Percentiles rank a stretch among this genome's conserved stretches.
These are phyloP conservation scores for Vulpes lagopus DNA, from an alignment of 2,113 vertebrate species.

Conservation along the genomic window DNA sequence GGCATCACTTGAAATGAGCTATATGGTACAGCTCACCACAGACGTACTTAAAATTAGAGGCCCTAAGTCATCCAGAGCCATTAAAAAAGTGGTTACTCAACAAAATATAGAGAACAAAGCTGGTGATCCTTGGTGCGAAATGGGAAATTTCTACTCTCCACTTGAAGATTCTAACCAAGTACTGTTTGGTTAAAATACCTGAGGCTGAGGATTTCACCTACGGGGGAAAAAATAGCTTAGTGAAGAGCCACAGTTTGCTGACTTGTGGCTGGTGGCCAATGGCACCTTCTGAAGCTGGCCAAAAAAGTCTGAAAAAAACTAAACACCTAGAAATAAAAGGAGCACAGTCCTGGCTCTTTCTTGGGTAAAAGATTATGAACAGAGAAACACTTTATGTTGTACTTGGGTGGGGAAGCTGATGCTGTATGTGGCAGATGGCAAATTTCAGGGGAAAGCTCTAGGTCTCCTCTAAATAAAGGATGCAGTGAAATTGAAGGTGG, in stretches of 20 bases:
- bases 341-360: neutral
- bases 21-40: neutral
- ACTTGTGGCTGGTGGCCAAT: neutral
- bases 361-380: neutral
- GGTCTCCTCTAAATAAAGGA: neutral
- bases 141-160: conserved; percentile 22
- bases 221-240: neutral
- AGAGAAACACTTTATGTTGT: neutral
- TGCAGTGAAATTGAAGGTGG: neutral
- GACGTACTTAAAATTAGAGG: neutral
- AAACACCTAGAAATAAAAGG: neutral
- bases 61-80: neutral
- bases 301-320: neutral
- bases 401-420: neutral
- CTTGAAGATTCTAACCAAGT: neutral
- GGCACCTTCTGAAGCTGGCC: neutral
- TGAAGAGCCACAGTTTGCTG: neutral
- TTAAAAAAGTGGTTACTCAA: neutral
- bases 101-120: neutral
- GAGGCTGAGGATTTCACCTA: conserved; percentile 17
- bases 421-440: neutral
- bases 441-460: neutral
- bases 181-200: neutral
- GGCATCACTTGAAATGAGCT: neutral
- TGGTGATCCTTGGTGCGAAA: neutral